These are phyloP conservation scores for Balanococcus diminutus DNA, from an alignment of 2,888 invertebrate species.

Conservation along the genomic window DNA sequence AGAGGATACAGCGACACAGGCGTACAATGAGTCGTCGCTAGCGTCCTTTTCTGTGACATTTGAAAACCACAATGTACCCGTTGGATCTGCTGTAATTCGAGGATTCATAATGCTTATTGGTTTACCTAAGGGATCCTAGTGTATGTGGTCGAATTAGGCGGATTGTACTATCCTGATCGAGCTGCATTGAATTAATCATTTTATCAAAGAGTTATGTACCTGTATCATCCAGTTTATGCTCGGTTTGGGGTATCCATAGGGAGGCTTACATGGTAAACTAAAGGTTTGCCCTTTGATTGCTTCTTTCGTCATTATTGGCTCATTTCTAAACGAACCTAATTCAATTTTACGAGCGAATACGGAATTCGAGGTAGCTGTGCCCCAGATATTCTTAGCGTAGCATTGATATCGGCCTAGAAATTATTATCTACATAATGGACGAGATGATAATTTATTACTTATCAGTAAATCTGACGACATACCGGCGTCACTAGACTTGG, in stretches of 20 bases:
- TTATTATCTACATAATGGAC: too few relatives aligned
- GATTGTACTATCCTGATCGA: too few relatives aligned
- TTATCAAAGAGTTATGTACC: background rate
- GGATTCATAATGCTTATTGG: too few relatives aligned
- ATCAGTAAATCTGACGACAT: too few relatives aligned
- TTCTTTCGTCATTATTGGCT: background rate
- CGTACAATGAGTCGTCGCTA: constrained; percentile 84
- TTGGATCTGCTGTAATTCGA: constrained; percentile 92
- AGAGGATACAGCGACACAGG: constrained; percentile 91
- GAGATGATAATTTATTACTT: too few relatives aligned
- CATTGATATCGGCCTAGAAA: constrained; percentile 84
- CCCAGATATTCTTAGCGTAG: constrained; percentile 92
- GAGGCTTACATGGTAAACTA: background rate
- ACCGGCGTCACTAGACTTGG: background rate
- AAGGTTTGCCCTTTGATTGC: constrained; percentile 59
- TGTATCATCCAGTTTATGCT: background rate
- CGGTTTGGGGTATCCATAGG: constrained; percentile 71
- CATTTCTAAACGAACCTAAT: background rate
- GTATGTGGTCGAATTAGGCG: too few relatives aligned
- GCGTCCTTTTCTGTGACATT: constrained; percentile 86
- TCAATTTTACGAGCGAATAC: background rate
- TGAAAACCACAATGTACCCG: constrained; percentile 95
- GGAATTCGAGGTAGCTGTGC: constrained; percentile 70
- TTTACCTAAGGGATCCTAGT: too few relatives aligned
- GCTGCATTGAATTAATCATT: too few relatives aligned